Evolutionary conservation across 2,888 invertebrate species (phyloP).

Genomic region (Siphlonurus alternatus): DNA sequence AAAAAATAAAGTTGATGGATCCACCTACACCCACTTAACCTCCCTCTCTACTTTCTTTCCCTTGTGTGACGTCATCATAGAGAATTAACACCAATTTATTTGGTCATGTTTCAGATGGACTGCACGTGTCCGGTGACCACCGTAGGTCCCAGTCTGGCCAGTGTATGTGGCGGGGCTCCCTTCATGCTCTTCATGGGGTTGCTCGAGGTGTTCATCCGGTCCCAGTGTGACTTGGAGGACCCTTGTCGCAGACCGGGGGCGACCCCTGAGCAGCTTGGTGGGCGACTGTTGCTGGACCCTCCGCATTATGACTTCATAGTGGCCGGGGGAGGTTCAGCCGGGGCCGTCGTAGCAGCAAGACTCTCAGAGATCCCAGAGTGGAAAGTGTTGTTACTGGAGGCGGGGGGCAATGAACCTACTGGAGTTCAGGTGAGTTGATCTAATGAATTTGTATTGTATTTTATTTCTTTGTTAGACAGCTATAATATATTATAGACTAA

Average conservation of each 20-base stretch:
- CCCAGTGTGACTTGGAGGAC: slow-evolving; percentile 76
- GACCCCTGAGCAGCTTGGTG: not conserved
- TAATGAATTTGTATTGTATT: too few relatives aligned
- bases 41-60: too few relatives aligned
- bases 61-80: too few relatives aligned
- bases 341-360: slow-evolving; percentile 52
- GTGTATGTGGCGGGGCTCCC: slow-evolving; percentile 67
- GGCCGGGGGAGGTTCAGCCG: slow-evolving; percentile 44
- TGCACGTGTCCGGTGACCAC: slow-evolving; percentile 68
- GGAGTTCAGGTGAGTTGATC: slow-evolving; percentile 66
- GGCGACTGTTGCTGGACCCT: slow-evolving; percentile 24
- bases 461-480: too few relatives aligned
- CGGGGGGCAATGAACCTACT: slow-evolving; percentile 71
- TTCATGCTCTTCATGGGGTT: slow-evolving; percentile 85
- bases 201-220: slow-evolving; percentile 66
- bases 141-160: slow-evolving; percentile 65
- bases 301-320: slow-evolving; percentile 59
- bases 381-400: slow-evolving; percentile 55
- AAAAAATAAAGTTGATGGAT: too few relatives aligned
- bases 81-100: too few relatives aligned
- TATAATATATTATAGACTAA: too few relatives aligned
- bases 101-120: slow-evolving; percentile 16
- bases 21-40: too few relatives aligned
- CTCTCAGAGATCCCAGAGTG: slow-evolving; percentile 56
- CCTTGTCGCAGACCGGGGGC: slow-evolving; percentile 54